Conservation (phyloP, 2,113 vertebrate species). For the Baryphthengus martii region DNA sequence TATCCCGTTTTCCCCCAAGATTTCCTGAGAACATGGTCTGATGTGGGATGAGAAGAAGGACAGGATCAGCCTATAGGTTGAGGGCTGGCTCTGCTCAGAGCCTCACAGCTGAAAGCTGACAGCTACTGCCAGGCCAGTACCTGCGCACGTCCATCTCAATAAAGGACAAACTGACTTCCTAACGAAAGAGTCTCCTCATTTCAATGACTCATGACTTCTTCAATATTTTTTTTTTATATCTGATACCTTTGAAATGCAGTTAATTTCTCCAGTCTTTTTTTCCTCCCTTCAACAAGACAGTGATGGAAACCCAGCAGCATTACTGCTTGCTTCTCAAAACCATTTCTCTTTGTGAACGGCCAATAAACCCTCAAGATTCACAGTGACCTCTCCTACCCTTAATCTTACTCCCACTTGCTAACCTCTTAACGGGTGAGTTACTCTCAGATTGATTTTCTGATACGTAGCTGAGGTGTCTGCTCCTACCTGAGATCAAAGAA, state of each 20-base stretch:
- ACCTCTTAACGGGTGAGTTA: not conserved
- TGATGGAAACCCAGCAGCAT: not conserved
- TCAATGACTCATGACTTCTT: not conserved
- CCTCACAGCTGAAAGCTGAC: not conserved
- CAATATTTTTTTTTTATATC: not conserved
- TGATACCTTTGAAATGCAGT: constrained; percentile 4
- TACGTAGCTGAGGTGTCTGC: not conserved
- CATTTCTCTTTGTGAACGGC: not conserved
- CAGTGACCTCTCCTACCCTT: not conserved
- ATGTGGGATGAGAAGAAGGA: not conserved
- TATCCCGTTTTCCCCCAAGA: not conserved
- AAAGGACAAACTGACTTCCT: constrained; percentile 3
- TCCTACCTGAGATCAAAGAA: not conserved
- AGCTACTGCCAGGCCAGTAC: not conserved
- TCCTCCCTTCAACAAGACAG: not conserved
- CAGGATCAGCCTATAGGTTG: not conserved
- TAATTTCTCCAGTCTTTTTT: not conserved
- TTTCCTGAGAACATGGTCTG: rapidly evolving
- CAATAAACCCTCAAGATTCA: not conserved
- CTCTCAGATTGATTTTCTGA: not conserved
- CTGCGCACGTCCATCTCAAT: not conserved
- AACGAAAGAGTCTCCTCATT: constrained; percentile 1
- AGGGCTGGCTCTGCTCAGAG: not conserved
- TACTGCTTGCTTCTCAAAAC: not conserved
- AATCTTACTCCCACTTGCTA: not conserved